Percentiles rank a stretch among this genome's conserved stretches.
Evolutionary conservation across 2,888 invertebrate species (phyloP).

Genomic region (Ormyrus thymus): DNA sequence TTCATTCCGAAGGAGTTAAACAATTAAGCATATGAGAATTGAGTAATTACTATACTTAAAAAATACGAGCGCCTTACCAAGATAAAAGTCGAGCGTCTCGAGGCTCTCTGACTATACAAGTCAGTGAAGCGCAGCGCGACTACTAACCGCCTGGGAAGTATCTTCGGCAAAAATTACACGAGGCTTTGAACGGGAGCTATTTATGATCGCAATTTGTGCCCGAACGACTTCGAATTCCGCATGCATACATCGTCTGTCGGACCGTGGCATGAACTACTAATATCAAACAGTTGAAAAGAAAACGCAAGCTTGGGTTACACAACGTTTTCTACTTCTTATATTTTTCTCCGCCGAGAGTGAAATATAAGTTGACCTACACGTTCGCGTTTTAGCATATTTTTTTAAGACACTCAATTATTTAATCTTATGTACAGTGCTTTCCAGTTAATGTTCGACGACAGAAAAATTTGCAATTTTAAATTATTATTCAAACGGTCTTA

Average conservation of each 20-base stretch:
- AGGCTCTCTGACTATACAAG: neutral
- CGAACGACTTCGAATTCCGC: conserved; percentile 42
- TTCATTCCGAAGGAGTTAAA: conserved; percentile 28
- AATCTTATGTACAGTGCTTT: too few species aligned
- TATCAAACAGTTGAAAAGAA: conserved; percentile 44
- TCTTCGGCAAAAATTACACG: conserved; percentile 42
- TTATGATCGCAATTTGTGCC: conserved; percentile 50
- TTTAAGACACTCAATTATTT: neutral
- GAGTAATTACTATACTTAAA: conserved; percentile 51
- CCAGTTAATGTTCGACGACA: too few species aligned
- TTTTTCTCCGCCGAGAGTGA: conserved; percentile 15
- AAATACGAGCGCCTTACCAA: conserved; percentile 37
- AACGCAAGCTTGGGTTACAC: conserved; percentile 24
- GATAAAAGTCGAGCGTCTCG: conserved; percentile 45
- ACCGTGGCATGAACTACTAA: conserved; percentile 42
- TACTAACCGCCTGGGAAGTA: conserved; percentile 25
- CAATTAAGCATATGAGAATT: conserved; percentile 48
- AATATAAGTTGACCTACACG: conserved; percentile 16
- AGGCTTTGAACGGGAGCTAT: conserved; percentile 51
- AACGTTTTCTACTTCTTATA: conserved; percentile 27
- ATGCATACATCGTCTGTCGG: conserved; percentile 29
- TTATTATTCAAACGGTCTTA: too few species aligned
- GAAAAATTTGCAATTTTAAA: too few species aligned
- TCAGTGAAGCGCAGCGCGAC: neutral
- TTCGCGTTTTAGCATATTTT: neutral